A percentile compares a stretch with the other conserved stretches of the same genome.
Evolutionary conservation across 2,888 invertebrate species (phyloP).

Genomic region (Dione vanillae): DNA sequence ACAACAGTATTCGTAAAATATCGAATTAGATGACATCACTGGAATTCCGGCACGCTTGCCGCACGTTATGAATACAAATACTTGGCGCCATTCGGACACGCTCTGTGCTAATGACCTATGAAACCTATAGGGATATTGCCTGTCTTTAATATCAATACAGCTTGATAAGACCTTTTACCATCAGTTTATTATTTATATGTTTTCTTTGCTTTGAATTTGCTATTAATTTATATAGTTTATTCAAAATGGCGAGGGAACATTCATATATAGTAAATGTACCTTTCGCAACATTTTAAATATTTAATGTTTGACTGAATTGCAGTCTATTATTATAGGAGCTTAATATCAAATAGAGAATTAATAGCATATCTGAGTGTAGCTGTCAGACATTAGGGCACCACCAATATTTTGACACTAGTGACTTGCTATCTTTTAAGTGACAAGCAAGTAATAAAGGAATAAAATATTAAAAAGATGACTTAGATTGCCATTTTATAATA

Average conservation of each 20-base stretch:
- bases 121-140: constrained; percentile 28
- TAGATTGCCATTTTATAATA: too few species aligned
- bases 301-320: background rate
- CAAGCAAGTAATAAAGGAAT: too few species aligned
- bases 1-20: constrained; percentile 38
- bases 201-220: too few species aligned
- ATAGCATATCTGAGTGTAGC: background rate
- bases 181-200: background rate
- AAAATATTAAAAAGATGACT: too few species aligned
- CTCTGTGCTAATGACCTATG: constrained; percentile 36
- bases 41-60: constrained; percentile 38
- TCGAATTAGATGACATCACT: constrained; percentile 45
- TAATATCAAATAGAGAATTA: background rate
- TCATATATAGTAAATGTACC: background rate
- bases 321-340: background rate
- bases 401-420: too few species aligned
- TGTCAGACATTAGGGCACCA: background rate
- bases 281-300: background rate
- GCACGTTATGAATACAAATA: constrained; percentile 41
- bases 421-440: too few species aligned
- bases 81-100: constrained; percentile 40
- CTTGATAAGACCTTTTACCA: background rate
- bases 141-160: constrained; percentile 19
- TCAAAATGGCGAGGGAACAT: background rate
- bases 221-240: background rate